phyloP scores from a whole-genome alignment of 2,113 vertebrate genomes.

The Nestor notabilis region DNA sequence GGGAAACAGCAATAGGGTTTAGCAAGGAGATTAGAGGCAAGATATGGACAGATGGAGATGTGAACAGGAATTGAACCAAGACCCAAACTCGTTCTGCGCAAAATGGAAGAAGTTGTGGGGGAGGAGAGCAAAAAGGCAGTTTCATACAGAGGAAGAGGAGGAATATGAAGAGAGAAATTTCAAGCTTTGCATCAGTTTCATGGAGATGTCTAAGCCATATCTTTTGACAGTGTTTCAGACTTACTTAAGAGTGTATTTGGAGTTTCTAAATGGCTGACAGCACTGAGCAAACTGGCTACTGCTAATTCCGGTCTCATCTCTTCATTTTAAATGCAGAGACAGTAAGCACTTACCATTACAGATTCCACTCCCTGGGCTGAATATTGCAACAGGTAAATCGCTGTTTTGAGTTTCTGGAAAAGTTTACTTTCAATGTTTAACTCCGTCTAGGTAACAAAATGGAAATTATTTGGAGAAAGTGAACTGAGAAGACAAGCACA shows the following conservation, averaged over 20 bases:
- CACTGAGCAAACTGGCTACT: neutral
- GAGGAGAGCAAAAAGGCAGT: neutral
- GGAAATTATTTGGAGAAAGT: neutral
- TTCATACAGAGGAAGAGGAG: neutral
- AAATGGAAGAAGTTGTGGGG: slow-evolving; percentile 8
- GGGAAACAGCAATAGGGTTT: neutral
- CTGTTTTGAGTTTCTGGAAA: neutral
- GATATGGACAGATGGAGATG: slow-evolving; percentile 39
- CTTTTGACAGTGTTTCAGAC: neutral
- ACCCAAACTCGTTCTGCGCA: neutral
- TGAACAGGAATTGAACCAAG: slow-evolving; percentile 11
- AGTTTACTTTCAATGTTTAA: neutral
- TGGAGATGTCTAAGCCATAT: neutral
- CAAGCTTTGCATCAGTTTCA: neutral
- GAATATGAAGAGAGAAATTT: neutral
- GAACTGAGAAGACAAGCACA: neutral
- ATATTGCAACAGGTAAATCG: neutral
- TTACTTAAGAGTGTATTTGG: neutral
- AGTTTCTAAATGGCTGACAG: neutral
- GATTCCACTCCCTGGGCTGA: neutral
- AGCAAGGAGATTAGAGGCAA: neutral
- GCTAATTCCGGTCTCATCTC: neutral
- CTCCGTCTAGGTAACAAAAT: neutral
- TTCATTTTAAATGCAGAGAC: neutral
- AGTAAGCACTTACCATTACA: neutral